A percentile compares a stretch with the other conserved stretches of the same genome.
These are phyloP conservation scores for Habroteleia sp. DNA, from an alignment of 2,888 invertebrate genomes.

Conservation along the genomic window DNA sequence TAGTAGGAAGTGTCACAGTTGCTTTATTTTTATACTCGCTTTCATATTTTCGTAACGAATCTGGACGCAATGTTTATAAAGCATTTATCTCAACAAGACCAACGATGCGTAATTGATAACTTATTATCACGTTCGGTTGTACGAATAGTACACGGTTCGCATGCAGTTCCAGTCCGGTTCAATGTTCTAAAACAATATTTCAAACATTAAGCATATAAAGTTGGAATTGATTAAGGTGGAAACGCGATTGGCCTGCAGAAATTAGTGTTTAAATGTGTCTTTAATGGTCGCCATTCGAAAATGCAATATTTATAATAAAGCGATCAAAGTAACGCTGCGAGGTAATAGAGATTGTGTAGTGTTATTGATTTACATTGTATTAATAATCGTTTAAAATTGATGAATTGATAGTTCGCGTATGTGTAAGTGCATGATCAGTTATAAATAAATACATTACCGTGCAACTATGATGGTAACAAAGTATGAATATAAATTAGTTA, in stretches of 20 bases:
- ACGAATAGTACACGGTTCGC: too few relatives aligned
- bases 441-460: constrained; percentile 47
- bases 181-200: not conserved
- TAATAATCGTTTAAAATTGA: constrained; percentile 51
- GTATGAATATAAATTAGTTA: constrained; percentile 59
- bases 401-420: constrained; percentile 22
- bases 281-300: constrained; percentile 18
- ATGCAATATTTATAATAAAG: constrained; percentile 29
- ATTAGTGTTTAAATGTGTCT: constrained; percentile 7
- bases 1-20: constrained; percentile 2
- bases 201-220: not conserved
- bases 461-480: constrained; percentile 46
- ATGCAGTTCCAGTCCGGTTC: too few relatives aligned
- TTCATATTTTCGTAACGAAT: constrained; percentile 1
- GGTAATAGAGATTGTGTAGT: constrained; percentile 5
- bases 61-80: constrained; percentile 14
- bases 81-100: constrained; percentile 4
- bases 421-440: constrained; percentile 37
- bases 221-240: too few relatives aligned
- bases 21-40: constrained; percentile 20
- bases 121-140: constrained; percentile 11
- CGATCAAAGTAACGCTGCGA: constrained; percentile 31
- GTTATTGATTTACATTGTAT: constrained; percentile 52
- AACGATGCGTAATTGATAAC: constrained; percentile 14
- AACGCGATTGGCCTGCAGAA: not conserved